phyloP scores from a whole-genome alignment of 2,888 invertebrate genomes.

The Tyria jacobaeae region DNA sequence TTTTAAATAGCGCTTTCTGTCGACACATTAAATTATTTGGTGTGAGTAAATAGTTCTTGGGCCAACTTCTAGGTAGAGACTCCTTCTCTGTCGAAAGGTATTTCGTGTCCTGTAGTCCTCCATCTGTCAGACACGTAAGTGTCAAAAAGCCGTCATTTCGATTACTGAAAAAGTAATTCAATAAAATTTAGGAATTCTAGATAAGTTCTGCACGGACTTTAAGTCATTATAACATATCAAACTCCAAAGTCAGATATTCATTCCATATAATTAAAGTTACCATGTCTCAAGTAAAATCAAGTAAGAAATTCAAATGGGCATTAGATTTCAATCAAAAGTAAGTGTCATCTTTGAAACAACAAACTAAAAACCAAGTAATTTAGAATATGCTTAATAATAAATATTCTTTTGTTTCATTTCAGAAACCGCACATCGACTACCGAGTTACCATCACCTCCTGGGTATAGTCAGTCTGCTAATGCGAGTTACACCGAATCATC shows the following conservation, averaged over 20 bases:
- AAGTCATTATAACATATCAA: background rate
- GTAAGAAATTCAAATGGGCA: slow-evolving; percentile 88
- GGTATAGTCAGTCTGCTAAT: slow-evolving; percentile 91
- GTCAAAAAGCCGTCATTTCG: background rate
- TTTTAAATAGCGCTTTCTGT: too few relatives aligned
- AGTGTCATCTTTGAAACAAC: slow-evolving; percentile 37
- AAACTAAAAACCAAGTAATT: background rate
- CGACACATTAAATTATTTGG: too few relatives aligned
- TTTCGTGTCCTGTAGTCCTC: background rate
- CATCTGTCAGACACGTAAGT: background rate
- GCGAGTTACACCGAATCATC: slow-evolving; percentile 92
- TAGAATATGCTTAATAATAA: background rate
- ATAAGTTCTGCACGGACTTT: background rate
- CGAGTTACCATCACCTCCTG: slow-evolving; percentile 93
- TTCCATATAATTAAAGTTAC: background rate
- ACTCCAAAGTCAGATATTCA: background rate
- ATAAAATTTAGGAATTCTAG: background rate
- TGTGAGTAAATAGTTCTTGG: too few relatives aligned
- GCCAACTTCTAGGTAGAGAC: too few relatives aligned
- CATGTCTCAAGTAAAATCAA: slow-evolving; percentile 77
- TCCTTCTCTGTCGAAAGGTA: too few relatives aligned
- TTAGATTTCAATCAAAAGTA: slow-evolving; percentile 88
- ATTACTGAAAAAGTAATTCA: background rate
- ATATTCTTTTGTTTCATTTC: background rate
- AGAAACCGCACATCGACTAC: slow-evolving; percentile 66